These are phyloP conservation scores for Euphysa ruthae DNA, from an alignment of 30 jellyfish, hydroid and myxozoan genomes.

Conservation along the genomic window DNA sequence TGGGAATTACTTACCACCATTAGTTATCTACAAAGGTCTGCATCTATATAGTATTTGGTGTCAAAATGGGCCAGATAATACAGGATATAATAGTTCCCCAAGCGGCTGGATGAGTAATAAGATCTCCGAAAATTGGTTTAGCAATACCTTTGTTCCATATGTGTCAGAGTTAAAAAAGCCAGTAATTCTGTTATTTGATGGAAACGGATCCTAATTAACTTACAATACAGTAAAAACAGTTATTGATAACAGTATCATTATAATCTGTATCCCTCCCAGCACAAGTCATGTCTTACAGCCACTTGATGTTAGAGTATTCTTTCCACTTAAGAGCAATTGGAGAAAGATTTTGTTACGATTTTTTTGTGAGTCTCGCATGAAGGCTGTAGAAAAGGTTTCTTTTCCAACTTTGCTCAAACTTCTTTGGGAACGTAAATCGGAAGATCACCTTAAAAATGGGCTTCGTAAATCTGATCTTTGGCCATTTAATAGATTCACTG, in stretches of 20 bases:
- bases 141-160: too few relatives aligned
- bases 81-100: not conserved
- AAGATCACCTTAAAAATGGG: slow-evolving; percentile 31
- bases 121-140: not conserved
- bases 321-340: slow-evolving; percentile 19
- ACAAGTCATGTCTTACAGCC: slow-evolving; percentile 53
- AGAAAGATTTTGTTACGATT: slow-evolving; percentile 15
- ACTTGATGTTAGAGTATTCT: slow-evolving; percentile 19
- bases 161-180: too few relatives aligned
- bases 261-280: slow-evolving; percentile 48
- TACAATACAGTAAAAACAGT: slow-evolving; percentile 42
- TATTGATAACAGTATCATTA: slow-evolving; percentile 20
- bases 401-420: slow-evolving; percentile 45
- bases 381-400: slow-evolving; percentile 28
- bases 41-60: not conserved
- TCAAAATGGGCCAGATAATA: not conserved
- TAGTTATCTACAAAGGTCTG: not conserved
- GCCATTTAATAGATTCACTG: slow-evolving; percentile 20
- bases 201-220: slow-evolving; percentile 48
- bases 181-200: slow-evolving; percentile 44
- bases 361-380: slow-evolving; percentile 30
- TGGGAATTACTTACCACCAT: not conserved
- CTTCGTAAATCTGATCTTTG: slow-evolving; percentile 31
- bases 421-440: too few relatives aligned
- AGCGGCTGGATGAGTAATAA: not conserved